Evolutionary conservation across 2,888 invertebrate species (phyloP).

Genomic region (Aproaerema taeniolella): DNA sequence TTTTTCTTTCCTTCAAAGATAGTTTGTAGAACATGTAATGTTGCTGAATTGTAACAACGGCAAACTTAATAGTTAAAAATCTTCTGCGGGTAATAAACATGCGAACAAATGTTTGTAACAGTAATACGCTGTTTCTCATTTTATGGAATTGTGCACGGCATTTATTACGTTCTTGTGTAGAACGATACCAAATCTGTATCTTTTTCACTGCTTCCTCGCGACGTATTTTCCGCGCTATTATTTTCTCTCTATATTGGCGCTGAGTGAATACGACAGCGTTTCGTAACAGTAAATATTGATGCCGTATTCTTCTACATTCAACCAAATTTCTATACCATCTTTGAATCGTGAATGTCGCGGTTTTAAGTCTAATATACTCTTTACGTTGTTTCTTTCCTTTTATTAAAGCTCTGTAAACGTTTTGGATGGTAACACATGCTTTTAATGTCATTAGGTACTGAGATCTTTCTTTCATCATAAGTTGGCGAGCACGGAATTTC

Average conservation of each 20-base stretch:
- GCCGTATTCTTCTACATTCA: slow-evolving; percentile 32
- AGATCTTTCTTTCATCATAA: slow-evolving; percentile 45
- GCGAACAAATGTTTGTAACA: slow-evolving; percentile 53
- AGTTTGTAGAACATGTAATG: slow-evolving; percentile 48
- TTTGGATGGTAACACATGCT: slow-evolving; percentile 57
- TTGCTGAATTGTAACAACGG: slow-evolving; percentile 50
- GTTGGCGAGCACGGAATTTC: slow-evolving; percentile 48
- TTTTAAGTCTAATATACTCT: slow-evolving; percentile 39
- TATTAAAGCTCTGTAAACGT: slow-evolving; percentile 39
- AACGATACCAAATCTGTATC: slow-evolving; percentile 59
- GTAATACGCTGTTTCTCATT: slow-evolving; percentile 37
- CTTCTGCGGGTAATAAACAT: slow-evolving; percentile 40
- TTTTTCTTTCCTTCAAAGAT: slow-evolving; percentile 23
- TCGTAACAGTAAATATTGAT: slow-evolving; percentile 37
- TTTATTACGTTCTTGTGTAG: slow-evolving; percentile 33
- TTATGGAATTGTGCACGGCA: slow-evolving; percentile 38
- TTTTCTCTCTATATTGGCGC: slow-evolving; percentile 43
- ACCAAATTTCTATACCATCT: slow-evolving; percentile 41
- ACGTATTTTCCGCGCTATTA: slow-evolving; percentile 27
- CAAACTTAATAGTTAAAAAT: slow-evolving; percentile 31
- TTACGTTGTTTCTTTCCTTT: slow-evolving; percentile 36
- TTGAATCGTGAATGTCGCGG: slow-evolving; percentile 54
- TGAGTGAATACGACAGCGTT: slow-evolving; percentile 46
- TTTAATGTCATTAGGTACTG: slow-evolving; percentile 46
- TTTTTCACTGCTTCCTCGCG: slow-evolving; percentile 36